Conservation (phyloP, 1,140 invertebrate genomes). For the Episyrphus balteatus region DNA sequence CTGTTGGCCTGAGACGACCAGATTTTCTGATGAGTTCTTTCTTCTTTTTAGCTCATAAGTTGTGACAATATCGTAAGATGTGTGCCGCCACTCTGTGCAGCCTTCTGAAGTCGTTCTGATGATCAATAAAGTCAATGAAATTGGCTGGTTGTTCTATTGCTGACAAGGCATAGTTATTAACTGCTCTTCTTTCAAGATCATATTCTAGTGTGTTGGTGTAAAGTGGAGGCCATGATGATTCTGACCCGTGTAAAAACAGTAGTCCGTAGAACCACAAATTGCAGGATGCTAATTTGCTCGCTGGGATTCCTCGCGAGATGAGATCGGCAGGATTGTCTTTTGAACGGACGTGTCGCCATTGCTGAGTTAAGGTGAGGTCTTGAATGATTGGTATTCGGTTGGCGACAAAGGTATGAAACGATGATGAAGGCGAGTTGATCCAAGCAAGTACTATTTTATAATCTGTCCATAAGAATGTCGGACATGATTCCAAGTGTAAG, state of each 20-base stretch:
- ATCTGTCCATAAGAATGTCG: conserved; percentile 2
- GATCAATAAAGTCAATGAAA: not conserved
- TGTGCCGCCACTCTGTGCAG: not conserved
- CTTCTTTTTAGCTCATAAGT: not conserved
- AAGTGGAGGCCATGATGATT: not conserved
- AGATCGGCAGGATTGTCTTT: conserved; percentile 16
- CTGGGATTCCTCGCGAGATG: conserved; percentile 4
- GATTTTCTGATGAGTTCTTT: not conserved
- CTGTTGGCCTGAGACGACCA: not conserved
- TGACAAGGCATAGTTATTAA: not conserved
- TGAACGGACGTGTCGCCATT: conserved; percentile 17
- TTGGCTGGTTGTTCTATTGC: not conserved
- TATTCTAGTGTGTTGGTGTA: not conserved
- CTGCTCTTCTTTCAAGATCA: not conserved
- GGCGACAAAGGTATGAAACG: conserved; percentile 18
- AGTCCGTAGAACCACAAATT: conserved; percentile 2
- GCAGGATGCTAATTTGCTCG: not conserved
- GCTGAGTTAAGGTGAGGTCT: conserved; percentile 2
- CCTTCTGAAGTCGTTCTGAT: conserved; percentile 1
- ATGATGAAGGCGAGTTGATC: not conserved
- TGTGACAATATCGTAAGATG: not conserved
- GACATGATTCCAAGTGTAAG: not conserved
- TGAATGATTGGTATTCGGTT: conserved; percentile 19
- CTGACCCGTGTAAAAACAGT: not conserved
- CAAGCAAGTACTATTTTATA: conserved; percentile 3